These are phyloP conservation scores for Gorsachius magnificus DNA, from an alignment of 2,797 vertebrate genomes.

Conservation along the genomic window DNA sequence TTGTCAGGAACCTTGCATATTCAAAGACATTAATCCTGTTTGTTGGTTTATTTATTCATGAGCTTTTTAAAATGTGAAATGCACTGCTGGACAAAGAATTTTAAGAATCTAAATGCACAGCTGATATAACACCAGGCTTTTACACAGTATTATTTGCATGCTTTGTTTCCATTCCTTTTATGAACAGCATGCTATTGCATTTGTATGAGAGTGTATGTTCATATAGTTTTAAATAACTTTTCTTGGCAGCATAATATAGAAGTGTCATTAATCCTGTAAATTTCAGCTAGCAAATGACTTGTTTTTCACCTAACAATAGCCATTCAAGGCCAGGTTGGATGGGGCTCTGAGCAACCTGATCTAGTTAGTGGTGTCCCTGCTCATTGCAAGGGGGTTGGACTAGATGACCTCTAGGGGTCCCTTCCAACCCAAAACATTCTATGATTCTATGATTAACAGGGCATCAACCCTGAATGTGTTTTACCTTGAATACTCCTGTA, in stretches of 20 bases:
- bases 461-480: not conserved
- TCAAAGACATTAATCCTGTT: not conserved
- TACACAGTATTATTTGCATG: not conserved
- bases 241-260: not conserved
- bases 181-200: not conserved
- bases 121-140: not conserved
- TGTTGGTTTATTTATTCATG: not conserved
- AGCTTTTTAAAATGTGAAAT: not conserved
- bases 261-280: not conserved
- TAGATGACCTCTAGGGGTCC: too few relatives aligned
- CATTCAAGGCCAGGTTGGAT: too few relatives aligned
- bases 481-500: not conserved
- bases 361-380: too few relatives aligned
- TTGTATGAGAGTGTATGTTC: not conserved
- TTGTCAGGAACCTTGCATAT: not conserved
- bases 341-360: too few relatives aligned
- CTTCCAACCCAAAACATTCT: too few relatives aligned
- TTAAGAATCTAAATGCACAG: not conserved
- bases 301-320: not conserved
- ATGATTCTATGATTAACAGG: too few relatives aligned
- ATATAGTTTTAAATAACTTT: slow-evolving; percentile 38
- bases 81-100: not conserved
- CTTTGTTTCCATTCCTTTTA: not conserved
- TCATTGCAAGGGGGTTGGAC: too few relatives aligned
- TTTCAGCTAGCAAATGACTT: not conserved